These are phyloP conservation scores for Nixonia krombeini DNA, from an alignment of 1,140 invertebrate genomes.

Conservation along the genomic window DNA sequence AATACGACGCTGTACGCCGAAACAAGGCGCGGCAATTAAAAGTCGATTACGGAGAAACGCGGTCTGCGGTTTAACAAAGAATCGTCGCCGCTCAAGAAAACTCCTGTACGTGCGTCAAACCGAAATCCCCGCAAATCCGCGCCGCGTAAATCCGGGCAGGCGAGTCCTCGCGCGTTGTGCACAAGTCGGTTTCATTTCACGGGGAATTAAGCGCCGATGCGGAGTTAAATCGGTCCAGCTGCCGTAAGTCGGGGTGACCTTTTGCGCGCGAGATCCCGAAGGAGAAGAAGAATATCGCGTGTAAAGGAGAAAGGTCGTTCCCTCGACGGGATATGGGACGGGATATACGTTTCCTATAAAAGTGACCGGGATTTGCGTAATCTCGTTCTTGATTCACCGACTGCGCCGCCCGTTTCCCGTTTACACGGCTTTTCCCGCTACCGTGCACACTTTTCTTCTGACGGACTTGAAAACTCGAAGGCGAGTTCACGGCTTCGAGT, in stretches of 20 bases:
- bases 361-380: conserved; percentile 70
- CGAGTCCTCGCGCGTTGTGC: conserved; percentile 57
- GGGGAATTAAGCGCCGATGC: conserved; percentile 69
- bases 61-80: no score
- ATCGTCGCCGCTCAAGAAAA: conserved; percentile 36
- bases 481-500: no score
- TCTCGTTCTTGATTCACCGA: conserved; percentile 54
- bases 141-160: conserved; percentile 59
- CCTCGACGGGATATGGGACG: conserved; percentile 40
- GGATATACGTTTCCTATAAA: conserved; percentile 55
- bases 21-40: no score
- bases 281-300: conserved; percentile 34
- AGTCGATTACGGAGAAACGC: no score
- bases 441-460: no score
- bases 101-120: conserved; percentile 52
- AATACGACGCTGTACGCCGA: no score
- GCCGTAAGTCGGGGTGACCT: conserved; percentile 60
- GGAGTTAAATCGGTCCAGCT: conserved; percentile 66
- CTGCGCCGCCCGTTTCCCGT: conserved; percentile 13
- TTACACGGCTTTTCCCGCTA: background rate
- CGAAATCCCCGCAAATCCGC: conserved; percentile 58
- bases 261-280: conserved; percentile 41
- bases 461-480: background rate
- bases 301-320: conserved; percentile 19
- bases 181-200: conserved; percentile 71